Evolutionary conservation across 2,797 vertebrate genomes (phyloP).

Genomic region (Poeciliopsis infans): DNA sequence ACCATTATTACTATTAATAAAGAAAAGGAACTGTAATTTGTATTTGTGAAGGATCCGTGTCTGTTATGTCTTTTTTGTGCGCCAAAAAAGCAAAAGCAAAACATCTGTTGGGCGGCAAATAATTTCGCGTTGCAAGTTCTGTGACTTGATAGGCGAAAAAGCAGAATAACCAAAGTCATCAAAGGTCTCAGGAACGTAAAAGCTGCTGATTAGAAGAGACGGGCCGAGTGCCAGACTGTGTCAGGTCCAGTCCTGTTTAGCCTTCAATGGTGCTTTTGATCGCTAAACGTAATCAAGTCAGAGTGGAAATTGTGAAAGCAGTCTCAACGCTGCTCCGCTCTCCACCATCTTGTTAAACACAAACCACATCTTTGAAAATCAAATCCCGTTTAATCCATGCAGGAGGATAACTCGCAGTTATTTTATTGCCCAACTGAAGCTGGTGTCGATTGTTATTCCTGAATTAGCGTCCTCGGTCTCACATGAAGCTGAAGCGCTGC

Average conservation of each 20-base stretch:
- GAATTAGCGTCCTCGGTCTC: slow-evolving; percentile 17
- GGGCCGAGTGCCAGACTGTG: neutral
- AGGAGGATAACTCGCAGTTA: neutral
- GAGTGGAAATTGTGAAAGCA: neutral
- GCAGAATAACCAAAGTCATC: neutral
- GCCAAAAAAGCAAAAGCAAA: neutral
- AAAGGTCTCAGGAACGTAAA: neutral
- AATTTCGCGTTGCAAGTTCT: neutral
- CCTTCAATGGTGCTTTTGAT: neutral
- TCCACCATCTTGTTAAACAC: neutral
- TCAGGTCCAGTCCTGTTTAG: neutral
- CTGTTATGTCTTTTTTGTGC: neutral
- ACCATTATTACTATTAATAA: neutral
- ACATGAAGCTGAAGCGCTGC: slow-evolving; percentile 59
- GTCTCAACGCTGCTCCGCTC: neutral
- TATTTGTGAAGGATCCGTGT: neutral
- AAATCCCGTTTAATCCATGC: neutral
- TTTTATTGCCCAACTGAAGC: neutral
- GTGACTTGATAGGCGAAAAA: neutral
- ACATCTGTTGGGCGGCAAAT: neutral
- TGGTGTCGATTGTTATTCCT: neutral
- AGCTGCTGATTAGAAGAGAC: neutral
- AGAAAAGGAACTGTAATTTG: neutral
- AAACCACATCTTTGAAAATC: neutral
- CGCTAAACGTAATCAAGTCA: neutral